phyloP scores from a whole-genome alignment of 1,140 invertebrate species.

The Drosophila cardini region DNA sequence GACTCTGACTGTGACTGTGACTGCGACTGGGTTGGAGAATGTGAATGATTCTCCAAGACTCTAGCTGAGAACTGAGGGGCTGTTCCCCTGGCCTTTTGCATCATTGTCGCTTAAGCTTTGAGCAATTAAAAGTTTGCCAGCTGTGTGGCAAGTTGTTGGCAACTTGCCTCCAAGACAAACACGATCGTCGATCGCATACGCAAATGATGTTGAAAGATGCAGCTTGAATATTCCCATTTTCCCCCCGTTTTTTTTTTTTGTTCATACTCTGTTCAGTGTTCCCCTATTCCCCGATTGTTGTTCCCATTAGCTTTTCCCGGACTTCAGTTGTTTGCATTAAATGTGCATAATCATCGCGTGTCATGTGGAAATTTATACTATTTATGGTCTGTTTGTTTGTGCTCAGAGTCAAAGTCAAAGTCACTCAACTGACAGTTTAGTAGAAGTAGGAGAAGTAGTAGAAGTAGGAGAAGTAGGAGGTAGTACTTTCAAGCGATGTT shows the following conservation, averaged over 20 bases:
- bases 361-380: slow-evolving; percentile 83
- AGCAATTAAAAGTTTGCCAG: slow-evolving; percentile 71
- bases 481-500: slow-evolving; percentile 50
- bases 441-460: no score
- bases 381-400: slow-evolving; percentile 82
- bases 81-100: slow-evolving; percentile 23
- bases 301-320: slow-evolving; percentile 1
- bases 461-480: slow-evolving; percentile 20
- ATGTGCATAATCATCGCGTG: slow-evolving; percentile 82
- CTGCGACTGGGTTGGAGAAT: slow-evolving; percentile 3
- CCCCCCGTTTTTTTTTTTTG: no score
- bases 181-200: slow-evolving; percentile 27
- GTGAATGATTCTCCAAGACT: background rate
- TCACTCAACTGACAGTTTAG: slow-evolving; percentile 3
- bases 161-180: slow-evolving; percentile 21
- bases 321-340: slow-evolving; percentile 68
- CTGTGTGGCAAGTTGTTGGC: slow-evolving; percentile 43
- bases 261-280: background rate
- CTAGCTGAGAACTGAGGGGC: background rate
- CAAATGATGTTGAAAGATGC: slow-evolving; percentile 61
- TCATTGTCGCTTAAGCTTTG: slow-evolving; percentile 75
- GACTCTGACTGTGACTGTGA: slow-evolving; percentile 3
- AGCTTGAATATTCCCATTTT: slow-evolving; percentile 24
- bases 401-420: slow-evolving; percentile 42
- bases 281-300: slow-evolving; percentile 2